phyloP scores from a whole-genome alignment of 2,797 vertebrate genomes.

The Anguilla anguilla region DNA sequence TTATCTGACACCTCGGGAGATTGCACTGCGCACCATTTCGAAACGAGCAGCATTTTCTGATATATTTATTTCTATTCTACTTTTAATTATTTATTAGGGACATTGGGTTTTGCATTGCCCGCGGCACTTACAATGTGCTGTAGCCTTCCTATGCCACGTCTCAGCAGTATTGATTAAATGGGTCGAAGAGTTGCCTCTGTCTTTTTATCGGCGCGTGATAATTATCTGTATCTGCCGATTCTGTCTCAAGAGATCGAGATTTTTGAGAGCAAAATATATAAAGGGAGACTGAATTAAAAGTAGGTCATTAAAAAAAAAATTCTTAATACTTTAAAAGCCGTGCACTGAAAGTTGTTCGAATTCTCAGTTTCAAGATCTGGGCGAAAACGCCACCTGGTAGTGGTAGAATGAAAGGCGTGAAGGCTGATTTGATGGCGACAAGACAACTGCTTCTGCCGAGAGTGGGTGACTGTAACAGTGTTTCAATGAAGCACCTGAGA shows the following conservation, averaged over 20 bases:
- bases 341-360: slow-evolving; percentile 51
- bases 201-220: slow-evolving; percentile 42
- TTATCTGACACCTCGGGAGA: not conserved
- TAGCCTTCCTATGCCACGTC: slow-evolving; percentile 42
- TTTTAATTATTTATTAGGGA: slow-evolving; percentile 52
- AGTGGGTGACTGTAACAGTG: slow-evolving; percentile 1
- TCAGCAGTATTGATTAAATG: slow-evolving; percentile 54
- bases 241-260: slow-evolving; percentile 42
- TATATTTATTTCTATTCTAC: slow-evolving; percentile 27
- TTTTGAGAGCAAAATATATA: slow-evolving; percentile 33
- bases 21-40: not conserved
- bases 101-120: slow-evolving; percentile 35
- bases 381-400: not conserved
- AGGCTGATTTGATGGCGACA: not conserved
- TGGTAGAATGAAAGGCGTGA: not conserved
- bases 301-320: slow-evolving; percentile 49
- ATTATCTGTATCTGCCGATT: slow-evolving; percentile 34
- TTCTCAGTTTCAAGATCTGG: not conserved
- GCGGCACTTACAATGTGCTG: slow-evolving; percentile 40
- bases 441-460: not conserved
- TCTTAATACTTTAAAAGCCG: slow-evolving; percentile 41
- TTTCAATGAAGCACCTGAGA: slow-evolving; percentile 26
- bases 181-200: slow-evolving; percentile 49
- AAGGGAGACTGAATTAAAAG: slow-evolving; percentile 46
- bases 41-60: slow-evolving; percentile 2